Evolutionary conservation across 2,888 invertebrate species (phyloP).

Genomic region (Lordiphosa andalusiaca): DNA sequence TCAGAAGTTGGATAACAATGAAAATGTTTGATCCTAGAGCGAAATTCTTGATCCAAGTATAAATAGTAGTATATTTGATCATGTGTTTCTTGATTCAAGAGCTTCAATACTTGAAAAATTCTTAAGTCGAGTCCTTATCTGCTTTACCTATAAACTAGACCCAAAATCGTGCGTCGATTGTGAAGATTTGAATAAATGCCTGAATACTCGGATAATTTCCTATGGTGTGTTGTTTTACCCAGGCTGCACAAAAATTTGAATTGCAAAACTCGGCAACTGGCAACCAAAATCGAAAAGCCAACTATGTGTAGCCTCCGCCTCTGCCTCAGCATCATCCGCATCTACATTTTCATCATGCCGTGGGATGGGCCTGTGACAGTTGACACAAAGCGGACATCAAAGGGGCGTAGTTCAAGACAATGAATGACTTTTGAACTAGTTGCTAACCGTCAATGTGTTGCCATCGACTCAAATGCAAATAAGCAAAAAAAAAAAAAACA

Average conservation of each 20-base stretch:
- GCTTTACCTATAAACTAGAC: too few relatives aligned
- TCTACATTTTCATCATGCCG: conserved; percentile 17
- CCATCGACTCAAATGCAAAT: conserved; percentile 50
- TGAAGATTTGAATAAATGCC: too few relatives aligned
- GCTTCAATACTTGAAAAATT: too few relatives aligned
- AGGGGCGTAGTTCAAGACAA: conserved; percentile 59
- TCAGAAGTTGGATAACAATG: too few relatives aligned
- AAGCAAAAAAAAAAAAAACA: conserved; percentile 20
- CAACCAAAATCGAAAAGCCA: conserved; percentile 29
- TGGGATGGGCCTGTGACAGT: conserved; percentile 30
- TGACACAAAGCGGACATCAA: conserved; percentile 59
- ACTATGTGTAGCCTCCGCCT: conserved; percentile 11
- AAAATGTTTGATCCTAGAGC: too few relatives aligned
- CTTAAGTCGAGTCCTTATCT: too few relatives aligned
- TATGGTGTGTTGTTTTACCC: too few relatives aligned
- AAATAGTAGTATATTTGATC: too few relatives aligned
- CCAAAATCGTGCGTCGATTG: too few relatives aligned
- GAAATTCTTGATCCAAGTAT: too few relatives aligned
- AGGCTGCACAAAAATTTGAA: conserved; percentile 47
- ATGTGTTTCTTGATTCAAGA: too few relatives aligned
- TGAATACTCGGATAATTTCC: too few relatives aligned
- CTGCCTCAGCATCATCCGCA: conserved; percentile 4
- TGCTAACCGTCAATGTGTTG: conserved; percentile 29
- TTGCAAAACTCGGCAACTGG: conserved; percentile 51
- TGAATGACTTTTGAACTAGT: conserved; percentile 31